These are phyloP conservation scores for Acipenser transmontanus DNA, from an alignment of 2,797 vertebrate species.

Conservation along the genomic window DNA sequence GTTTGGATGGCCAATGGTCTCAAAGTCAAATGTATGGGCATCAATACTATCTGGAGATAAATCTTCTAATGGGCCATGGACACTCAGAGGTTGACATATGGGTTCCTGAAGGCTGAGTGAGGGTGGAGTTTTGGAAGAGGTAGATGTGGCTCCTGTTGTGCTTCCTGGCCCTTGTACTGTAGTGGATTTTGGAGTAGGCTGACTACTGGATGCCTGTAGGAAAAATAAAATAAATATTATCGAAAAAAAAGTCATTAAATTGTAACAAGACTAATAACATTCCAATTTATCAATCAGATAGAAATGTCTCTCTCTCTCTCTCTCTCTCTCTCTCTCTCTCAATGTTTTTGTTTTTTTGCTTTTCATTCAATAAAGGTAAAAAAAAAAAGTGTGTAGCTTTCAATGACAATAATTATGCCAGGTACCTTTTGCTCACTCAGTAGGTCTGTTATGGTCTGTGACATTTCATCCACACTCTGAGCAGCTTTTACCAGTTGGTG, in stretches of 20 bases:
- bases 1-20: slow-evolving; percentile 92
- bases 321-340: too few relatives aligned
- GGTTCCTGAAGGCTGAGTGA: slow-evolving; percentile 79
- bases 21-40: slow-evolving; percentile 97
- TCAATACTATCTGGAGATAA: slow-evolving; percentile 97
- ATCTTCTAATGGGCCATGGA: slow-evolving; percentile 82
- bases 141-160: slow-evolving; percentile 58
- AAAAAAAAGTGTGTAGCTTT: too few relatives aligned
- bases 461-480: slow-evolving; percentile 98
- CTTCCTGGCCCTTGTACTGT: slow-evolving; percentile 71
- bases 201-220: slow-evolving; percentile 69
- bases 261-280: too few relatives aligned
- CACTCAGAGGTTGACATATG: slow-evolving; percentile 71
- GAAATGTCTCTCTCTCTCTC: too few relatives aligned
- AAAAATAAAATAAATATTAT: too few relatives aligned
- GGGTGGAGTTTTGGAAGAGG: slow-evolving; percentile 77
- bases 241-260: too few relatives aligned
- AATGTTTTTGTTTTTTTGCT: too few relatives aligned
- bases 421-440: slow-evolving; percentile 94
- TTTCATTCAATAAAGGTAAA: too few relatives aligned
- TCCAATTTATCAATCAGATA: too few relatives aligned
- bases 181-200: slow-evolving; percentile 70
- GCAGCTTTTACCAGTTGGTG: slow-evolving; percentile 92
- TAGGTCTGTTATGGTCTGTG: slow-evolving; percentile 93
- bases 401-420: too few relatives aligned